Base-by-base conservation (phyloP, 2,797 vertebrate species). In the Ceryle rudis region DNA sequence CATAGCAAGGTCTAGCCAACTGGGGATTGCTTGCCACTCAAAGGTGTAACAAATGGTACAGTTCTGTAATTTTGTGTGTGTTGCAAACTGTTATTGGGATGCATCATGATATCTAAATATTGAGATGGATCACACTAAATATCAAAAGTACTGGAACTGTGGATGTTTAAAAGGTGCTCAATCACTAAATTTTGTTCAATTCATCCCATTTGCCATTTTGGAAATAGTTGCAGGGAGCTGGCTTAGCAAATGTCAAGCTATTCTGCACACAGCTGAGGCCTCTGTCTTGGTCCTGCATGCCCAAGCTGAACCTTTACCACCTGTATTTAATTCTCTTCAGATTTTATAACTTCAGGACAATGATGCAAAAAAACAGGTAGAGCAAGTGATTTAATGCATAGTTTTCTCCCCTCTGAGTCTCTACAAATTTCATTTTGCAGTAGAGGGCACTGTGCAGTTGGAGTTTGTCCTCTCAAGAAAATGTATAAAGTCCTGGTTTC, bases 381-480 rank as follows among this genome's bases (percentile, higher is more conserved):
- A 19, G 16, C 7, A 14, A 65, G 54, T 44, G 65, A 55, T 69
- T 88, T 44, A 55, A 86, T 25, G 14, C 15, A 20, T 5, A 3
- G 18, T 78, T 93, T 85, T 71, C 21, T 83, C 20, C 54, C 61
- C 46, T 91, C 58, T 31, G 23, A 93, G 17, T 9, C 54, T 86
- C 46, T 61, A 1, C 2, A 3, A 39, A 66, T 86, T 93, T 83
- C 14, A 47, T 86, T 86, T 88, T 82, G 83, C 95, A 71, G 93
- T 62, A 96, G 91, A 92, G 95, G 93, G 94, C 95, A 96, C 91
- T 95, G 80, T 95, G 90, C 77, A 79, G 62, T 79, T 94, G 91
- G 65, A 83, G 31, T 91, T 95, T 5, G 4, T 65, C 33, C 31
- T 81, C 31, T 71, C 6, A 14, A 89, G 42, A 35, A 81, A 17